Evolutionary conservation across 2,113 vertebrate species (phyloP).

Genomic region (Hymenochirus boettgeri): DNA sequence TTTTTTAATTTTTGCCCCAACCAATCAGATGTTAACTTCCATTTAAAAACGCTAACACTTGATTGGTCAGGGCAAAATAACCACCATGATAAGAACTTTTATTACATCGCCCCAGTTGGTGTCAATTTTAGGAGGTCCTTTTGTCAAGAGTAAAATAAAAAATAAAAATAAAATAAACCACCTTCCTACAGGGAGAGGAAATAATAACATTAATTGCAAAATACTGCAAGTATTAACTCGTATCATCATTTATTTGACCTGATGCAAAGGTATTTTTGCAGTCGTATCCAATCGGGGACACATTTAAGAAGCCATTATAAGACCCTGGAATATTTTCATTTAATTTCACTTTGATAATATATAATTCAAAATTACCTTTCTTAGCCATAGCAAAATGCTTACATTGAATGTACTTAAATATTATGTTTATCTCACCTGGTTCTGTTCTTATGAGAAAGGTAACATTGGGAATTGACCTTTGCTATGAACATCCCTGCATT

Average conservation of each 20-base stretch:
- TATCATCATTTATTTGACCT: slow-evolving; percentile 34
- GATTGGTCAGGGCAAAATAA: too few relatives aligned
- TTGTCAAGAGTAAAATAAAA: neutral
- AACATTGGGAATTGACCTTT: neutral
- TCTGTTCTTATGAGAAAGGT: neutral
- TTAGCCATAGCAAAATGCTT: neutral
- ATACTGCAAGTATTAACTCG: slow-evolving; percentile 20
- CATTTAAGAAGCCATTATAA: slow-evolving; percentile 28
- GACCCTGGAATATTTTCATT: slow-evolving; percentile 9
- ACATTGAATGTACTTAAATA: neutral
- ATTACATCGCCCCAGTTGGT: slow-evolving; percentile 27
- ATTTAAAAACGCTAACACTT: too few relatives aligned
- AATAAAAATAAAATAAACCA: too few relatives aligned
- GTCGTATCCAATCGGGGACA: slow-evolving; percentile 29
- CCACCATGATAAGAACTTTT: neutral
- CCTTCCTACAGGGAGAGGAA: slow-evolving; percentile 21
- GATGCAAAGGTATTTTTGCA: slow-evolving; percentile 25
- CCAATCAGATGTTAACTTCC: too few relatives aligned
- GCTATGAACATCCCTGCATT: neutral
- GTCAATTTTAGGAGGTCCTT: slow-evolving; percentile 14
- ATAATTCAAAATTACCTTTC: neutral
- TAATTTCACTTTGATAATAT: slow-evolving; percentile 9
- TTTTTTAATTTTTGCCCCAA: too few relatives aligned
- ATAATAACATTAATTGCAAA: slow-evolving; percentile 30
- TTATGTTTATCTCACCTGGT: neutral